Evolutionary conservation across 2,797 vertebrate genomes (phyloP).

Genomic region (Huso huso): DNA sequence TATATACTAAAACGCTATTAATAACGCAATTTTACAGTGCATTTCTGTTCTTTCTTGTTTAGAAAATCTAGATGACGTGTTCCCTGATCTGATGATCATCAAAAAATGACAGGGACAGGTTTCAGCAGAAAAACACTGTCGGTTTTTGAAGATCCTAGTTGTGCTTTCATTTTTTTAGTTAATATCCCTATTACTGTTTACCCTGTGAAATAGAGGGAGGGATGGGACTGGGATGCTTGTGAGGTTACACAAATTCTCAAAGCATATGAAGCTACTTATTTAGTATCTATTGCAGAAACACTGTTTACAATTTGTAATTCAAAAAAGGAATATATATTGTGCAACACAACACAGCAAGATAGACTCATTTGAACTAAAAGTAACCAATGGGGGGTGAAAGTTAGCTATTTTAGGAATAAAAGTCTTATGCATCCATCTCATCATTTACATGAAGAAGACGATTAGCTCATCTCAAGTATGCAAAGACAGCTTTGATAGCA

Average conservation of each 20-base stretch:
- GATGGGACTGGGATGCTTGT: background rate
- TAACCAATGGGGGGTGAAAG: too few species aligned
- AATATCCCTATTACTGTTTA: too few species aligned
- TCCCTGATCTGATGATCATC: constrained; percentile 13
- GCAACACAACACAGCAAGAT: background rate
- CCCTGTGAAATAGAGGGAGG: constrained; percentile 5
- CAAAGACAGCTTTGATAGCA: too few species aligned
- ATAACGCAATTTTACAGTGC: too few species aligned
- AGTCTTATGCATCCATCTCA: constrained; percentile 6
- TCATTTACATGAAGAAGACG: constrained; percentile 30
- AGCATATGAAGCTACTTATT: constrained; percentile 13
- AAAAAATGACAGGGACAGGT: background rate
- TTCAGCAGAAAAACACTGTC: too few species aligned
- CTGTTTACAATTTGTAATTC: too few species aligned
- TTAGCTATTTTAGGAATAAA: constrained; percentile 6
- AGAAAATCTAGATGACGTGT: constrained; percentile 8
- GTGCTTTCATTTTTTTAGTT: too few species aligned
- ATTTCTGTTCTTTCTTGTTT: constrained; percentile 1
- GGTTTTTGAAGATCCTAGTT: too few species aligned
- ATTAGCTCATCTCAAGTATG: constrained; percentile 37
- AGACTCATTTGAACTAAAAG: background rate
- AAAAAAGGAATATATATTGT: background rate
- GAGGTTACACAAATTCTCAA: constrained; percentile 3
- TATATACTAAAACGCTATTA: too few species aligned
- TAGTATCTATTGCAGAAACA: too few species aligned